Base-by-base conservation (phyloP, 2,113 vertebrate genomes). In the Melanerpes formicivorus region DNA sequence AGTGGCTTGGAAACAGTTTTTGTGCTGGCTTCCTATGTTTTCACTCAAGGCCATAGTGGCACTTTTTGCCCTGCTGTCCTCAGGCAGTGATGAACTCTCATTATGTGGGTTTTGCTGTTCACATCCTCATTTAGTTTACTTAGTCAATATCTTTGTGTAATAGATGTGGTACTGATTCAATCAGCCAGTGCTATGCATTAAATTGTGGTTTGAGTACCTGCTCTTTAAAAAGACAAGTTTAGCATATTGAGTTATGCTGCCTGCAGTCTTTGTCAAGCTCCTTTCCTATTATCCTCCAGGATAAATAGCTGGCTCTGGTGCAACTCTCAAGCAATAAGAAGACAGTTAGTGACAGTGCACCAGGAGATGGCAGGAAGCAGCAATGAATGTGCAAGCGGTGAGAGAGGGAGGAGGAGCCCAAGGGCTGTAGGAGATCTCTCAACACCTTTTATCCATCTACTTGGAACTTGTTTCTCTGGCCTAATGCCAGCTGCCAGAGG, bases 131-230 rank as follows among this genome's bases (percentile, higher is more conserved):
- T 90, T 91, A 76, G 71, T 87, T 91, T 82, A 30, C 4, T 4
- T 71, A 42, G 22, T 79, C 42, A 74, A 71, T 62, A 80, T 5
- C 42, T 87, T 71, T 91, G 30, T 73, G 8, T 76, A 84, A 87
- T 66, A 76, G 66, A 71, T 77, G 65, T 76, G 40, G 67, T 72
- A 32, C 63, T 84, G 90, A 62, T 90, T 88, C 72, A 88, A 94
- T 86, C 80, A 86, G 32, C 14, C 52, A 56, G 58, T 37, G 22
- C 25, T 75, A 5, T 69, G 55, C 22, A 27, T 58, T 46, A 58
- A 44, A 73, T 91, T 65, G 54, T 88, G 54, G 32, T 52, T 83
- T 88, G 44, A 78, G 37, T 78, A 27, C 14, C 3, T 16, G 3
- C 18, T 90, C 14, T 74, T 90, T 84, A 88, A 93, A 60, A 18